phyloP scores from a whole-genome alignment of 2,888 invertebrate species.

The Perithous albicinctus region DNA sequence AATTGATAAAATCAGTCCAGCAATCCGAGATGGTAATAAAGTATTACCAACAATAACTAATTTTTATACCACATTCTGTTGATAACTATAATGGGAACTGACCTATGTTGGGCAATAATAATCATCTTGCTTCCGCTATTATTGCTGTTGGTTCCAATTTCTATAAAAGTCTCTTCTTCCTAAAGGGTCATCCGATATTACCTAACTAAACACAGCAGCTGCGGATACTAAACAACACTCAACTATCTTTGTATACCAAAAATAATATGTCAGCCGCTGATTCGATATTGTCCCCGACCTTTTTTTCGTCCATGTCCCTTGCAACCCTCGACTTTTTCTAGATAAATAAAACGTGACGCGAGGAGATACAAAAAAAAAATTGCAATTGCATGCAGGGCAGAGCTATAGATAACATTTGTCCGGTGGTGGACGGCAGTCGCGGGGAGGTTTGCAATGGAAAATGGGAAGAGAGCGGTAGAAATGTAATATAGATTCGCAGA shows the following conservation, averaged over 20 bases:
- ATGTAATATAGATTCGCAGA: constrained; percentile 78
- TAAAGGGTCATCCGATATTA: neutral
- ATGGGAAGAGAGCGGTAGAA: constrained; percentile 63
- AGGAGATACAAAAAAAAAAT: constrained; percentile 65
- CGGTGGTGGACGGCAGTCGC: constrained; percentile 38
- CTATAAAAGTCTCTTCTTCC: neutral
- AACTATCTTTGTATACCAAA: constrained; percentile 1
- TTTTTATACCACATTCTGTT: neutral
- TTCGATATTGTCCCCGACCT: constrained; percentile 70
- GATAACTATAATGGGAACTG: neutral
- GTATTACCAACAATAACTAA: neutral
- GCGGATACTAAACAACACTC: neutral
- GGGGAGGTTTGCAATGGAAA: constrained; percentile 60
- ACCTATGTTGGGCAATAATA: neutral
- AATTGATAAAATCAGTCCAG: neutral
- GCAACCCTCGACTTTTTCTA: constrained; percentile 68
- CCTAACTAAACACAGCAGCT: neutral
- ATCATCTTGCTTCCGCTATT: neutral
- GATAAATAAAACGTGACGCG: constrained; percentile 71
- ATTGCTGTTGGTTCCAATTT: neutral
- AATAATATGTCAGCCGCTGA: constrained; percentile 70
- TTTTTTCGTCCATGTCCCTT: constrained; percentile 53
- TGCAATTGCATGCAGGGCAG: constrained; percentile 63
- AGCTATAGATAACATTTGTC: constrained; percentile 61
- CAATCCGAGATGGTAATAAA: neutral